Evolutionary conservation across 2,113 vertebrate genomes (phyloP), one percentile per base, ranked within the genome.

Genomic region (Macquaria ambigua): DNA sequence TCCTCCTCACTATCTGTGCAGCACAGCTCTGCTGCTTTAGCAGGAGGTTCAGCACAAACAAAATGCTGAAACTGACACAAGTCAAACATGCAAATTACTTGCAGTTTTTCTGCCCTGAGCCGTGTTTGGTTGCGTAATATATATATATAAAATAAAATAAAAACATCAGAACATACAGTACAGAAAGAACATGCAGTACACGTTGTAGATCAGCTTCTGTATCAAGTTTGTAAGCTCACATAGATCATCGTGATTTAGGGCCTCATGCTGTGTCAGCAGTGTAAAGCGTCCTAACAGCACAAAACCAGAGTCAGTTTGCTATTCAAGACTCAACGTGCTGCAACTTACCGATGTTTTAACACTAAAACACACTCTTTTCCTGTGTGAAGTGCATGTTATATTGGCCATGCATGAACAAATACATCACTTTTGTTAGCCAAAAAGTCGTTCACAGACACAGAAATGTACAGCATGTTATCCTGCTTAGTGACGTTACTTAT

Each of bases 1-100:
- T 68, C 67, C 66, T 66, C 46, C 72, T 67, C 52, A 0, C 28
- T 74, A 21, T 89, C 58, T 82, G 70, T 78, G 84, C 79, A 68
- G 80, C 52, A 18, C 80, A 82, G 80, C 43, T n/a, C 50, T 52
- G 77, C 61, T 61, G 73, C 34, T 48, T 37, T n/a, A 50, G 20
- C 58, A 71, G 66, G 64, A 16, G 25, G 53, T 48, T 77, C 74
- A 31, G 70, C 52, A 20, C 62, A 52, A 55, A 74, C 4, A 6
- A 50, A 50, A 50, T 6, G 48, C 53, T 21, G 66, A 82, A 67
- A 74, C 16, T 31, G n/a, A 76, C 43, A 55, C 41, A 3, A 25
- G 34, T 50, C 75, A 39, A 56, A 76, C 66, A 52, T 71, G 28
- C 8, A 48, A 23, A 62, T 15, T 23, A 61, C 11, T 12, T 10